Evolutionary conservation across 2,797 vertebrate species (phyloP), one percentile per base, ranked within the genome.

Genomic region (Cichlasoma orientale): DNA sequence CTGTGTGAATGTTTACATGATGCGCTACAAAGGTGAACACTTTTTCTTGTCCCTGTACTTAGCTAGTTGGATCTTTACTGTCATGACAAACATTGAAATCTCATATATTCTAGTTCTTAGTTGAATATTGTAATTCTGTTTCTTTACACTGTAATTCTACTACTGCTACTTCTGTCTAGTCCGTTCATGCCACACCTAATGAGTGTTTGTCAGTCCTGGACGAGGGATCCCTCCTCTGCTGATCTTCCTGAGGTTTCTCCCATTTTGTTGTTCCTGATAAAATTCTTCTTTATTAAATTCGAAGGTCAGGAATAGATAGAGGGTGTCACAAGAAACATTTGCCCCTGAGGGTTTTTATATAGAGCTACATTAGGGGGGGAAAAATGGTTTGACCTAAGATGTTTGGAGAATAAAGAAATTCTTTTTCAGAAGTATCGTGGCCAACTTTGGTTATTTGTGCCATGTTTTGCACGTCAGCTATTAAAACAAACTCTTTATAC

Each of bases 141-240:
- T 54, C 21, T 55, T 77, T 59, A 27, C 55, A 71, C 74, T 83
- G 57, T 73, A 74, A 69, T 82, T 83, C n/a, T 50, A 23, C 57
- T 66, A 29, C 59, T 84, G 70, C 75, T 56, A 53, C 72, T 70
- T 81, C 52, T 85, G 75, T 79, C 52, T 78, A 58, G 69, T 82
- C 63, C 36, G 31, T 82, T 80, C 25, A 74, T 83, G 71, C n/a
- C 2, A 79, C 38, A 75, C 23, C 56, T 84, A 25, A 54, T 81
- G 52, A 56, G n/a, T 74, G 41, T 86, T 75, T 79, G 74, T 82
- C 25, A 27, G 2, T 59, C 68, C 69, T 56, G 41, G 36, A 57
- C 11, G 44, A 74, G 27, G 59, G 36, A 79, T 41, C 23, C 27
- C 14, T 80, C 36, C 47, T 74, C 36, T 77, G 52, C 69, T 73